Evolutionary conservation across 2,888 invertebrate species (phyloP), one percentile per base, ranked within the genome.

Genomic region (Leptinotarsa tumamoca): DNA sequence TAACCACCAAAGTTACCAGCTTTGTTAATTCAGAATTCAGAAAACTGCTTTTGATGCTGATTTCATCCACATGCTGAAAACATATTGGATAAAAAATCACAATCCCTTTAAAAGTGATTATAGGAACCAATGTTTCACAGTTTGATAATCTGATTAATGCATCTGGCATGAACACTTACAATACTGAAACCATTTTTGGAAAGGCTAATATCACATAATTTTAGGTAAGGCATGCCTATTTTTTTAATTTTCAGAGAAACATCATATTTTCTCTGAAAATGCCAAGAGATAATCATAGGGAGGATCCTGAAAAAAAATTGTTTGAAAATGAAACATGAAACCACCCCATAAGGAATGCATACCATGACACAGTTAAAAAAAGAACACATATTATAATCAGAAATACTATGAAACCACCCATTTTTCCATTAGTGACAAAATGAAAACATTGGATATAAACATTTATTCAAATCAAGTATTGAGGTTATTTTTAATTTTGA

Each of bases 11-110:
- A 4, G 95, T 95, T 4, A 96, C 89, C 17, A 96, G 88, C 87
- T 96, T 96, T 27, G 95, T 95, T 71, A 96, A 94, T 82, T 96
- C 96, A 2, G 96, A 95, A 87, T 95, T 96, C 82, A 96, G 93
- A 85, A 96, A 94, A 88, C 96, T 96, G 86, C 96, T 96, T 72
- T 95, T 93, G 80, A 96, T 91, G 79, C 95, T 94, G 82, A 96
- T 92, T 87, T 96, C 95, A 84, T 96, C 94, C 76, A 96, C 94
- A 88, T 95, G 94, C 96, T 96, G 52, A 54, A 27, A 68, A n/a
- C 4, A 68, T 4, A 52, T 68, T 1, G 33, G 43, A 33, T 58
- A 4, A 14, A 7, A 52, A 52, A n/a, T 52, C 43, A 43, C 10
- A 43, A 43, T 43, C 10, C 43, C 10, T 43, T 43, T 13, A 43